These are phyloP conservation scores for Chesias legatella DNA, from an alignment of 2,888 invertebrate genomes.

Conservation along the genomic window DNA sequence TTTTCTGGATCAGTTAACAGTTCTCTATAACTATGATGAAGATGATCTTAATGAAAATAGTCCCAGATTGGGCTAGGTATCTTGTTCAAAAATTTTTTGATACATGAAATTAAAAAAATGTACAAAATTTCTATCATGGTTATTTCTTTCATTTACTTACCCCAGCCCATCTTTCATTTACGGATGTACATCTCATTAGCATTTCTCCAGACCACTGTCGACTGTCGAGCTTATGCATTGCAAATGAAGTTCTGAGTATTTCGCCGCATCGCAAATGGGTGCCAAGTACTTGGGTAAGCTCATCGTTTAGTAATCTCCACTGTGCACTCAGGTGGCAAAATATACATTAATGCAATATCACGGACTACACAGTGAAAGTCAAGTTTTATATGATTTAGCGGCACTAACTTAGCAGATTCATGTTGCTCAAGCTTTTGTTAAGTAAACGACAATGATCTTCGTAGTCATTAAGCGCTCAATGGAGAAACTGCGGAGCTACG, in stretches of 20 bases:
- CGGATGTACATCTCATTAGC: constrained; percentile 9
- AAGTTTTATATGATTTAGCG: background rate
- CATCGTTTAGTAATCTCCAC: constrained; percentile 14
- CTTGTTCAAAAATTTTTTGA: no score
- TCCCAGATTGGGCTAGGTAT: no score
- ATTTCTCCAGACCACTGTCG: constrained; percentile 8
- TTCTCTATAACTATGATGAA: no score
- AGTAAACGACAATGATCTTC: no score
- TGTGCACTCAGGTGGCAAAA: constrained; percentile 4
- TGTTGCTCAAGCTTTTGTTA: no score
- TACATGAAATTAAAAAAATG: no score
- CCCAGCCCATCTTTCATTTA: background rate
- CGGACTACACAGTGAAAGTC: constrained; percentile 6
- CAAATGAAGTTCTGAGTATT: constrained; percentile 17
- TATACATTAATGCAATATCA: constrained; percentile 13
- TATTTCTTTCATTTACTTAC: background rate
- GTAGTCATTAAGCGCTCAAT: no score
- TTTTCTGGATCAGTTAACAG: no score
- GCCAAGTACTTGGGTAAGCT: constrained; percentile 5
- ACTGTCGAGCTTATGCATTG: constrained; percentile 12
- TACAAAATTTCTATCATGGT: no score
- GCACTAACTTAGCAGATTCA: background rate
- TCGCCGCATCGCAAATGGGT: constrained; percentile 8
- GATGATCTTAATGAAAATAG: no score
- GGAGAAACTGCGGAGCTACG: no score